A percentile compares a stretch with the other conserved stretches of the same genome.
These are phyloP conservation scores for Lordiphosa stackelbergi DNA, from an alignment of 1,140 invertebrate species.

Conservation along the genomic window DNA sequence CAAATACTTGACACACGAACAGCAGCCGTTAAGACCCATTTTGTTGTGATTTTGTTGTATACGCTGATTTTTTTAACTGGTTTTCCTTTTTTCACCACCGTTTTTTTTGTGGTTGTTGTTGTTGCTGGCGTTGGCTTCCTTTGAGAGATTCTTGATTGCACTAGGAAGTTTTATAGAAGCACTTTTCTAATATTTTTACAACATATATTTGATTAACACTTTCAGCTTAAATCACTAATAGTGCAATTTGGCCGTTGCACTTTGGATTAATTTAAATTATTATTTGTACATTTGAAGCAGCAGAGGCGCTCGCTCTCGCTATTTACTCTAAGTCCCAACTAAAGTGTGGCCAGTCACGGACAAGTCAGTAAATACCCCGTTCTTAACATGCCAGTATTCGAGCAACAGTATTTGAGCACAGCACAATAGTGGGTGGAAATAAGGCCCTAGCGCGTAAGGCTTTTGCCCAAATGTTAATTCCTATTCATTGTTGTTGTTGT, in stretches of 20 bases:
- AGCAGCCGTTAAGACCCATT: constrained; percentile 84
- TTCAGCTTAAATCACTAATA: constrained; percentile 29
- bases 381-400: no score
- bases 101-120: constrained; percentile 1
- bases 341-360: constrained; percentile 17
- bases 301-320: constrained; percentile 48
- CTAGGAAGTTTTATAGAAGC: constrained; percentile 8
- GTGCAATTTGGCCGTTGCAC: constrained; percentile 38
- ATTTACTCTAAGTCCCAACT: constrained; percentile 1
- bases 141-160: constrained; percentile 17
- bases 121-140: constrained; percentile 23
- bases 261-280: constrained; percentile 53
- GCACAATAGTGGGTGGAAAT: no score
- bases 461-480: constrained; percentile 1
- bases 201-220: constrained; percentile 10
- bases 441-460: no score
- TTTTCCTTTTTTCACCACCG: constrained; percentile 38
- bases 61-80: constrained; percentile 31
- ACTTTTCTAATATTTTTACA: constrained; percentile 4
- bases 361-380: neutral
- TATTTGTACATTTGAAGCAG: constrained; percentile 46
- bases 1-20: constrained; percentile 83
- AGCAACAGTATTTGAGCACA: no score
- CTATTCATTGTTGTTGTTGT: neutral
- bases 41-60: constrained; percentile 24